A percentile compares a stretch with the other conserved stretches of the same genome.
Conservation (phyloP, 2,113 vertebrate genomes). For the Tenrec ecaudatus region DNA sequence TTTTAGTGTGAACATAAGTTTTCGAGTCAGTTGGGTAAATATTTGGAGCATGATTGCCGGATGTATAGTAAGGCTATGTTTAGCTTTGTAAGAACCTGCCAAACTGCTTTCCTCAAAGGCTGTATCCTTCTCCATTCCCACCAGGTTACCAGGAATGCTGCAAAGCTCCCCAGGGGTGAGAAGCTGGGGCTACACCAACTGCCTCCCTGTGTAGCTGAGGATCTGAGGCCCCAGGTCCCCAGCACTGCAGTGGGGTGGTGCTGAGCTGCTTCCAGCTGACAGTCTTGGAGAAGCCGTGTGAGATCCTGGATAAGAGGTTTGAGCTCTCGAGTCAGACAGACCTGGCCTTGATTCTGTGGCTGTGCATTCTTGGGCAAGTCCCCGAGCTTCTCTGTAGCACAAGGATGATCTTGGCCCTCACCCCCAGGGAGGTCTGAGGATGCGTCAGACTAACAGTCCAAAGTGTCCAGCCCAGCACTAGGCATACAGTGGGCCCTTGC, state of each 20-base stretch:
- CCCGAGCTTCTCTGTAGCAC: not conserved
- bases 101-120: not conserved
- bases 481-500: not conserved
- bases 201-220: not conserved
- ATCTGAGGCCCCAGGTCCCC: not conserved
- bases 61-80: not conserved
- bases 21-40: not conserved
- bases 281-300: not conserved
- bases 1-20: not conserved
- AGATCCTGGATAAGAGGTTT: not conserved
- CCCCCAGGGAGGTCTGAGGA: not conserved
- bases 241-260: fast-evolving
- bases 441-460: not conserved
- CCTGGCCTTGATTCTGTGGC: not conserved
- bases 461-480: too few species aligned
- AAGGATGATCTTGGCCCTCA: fast-evolving
- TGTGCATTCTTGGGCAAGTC: not conserved
- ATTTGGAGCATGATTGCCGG: not conserved
- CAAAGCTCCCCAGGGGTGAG: not conserved
- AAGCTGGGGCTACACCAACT: too few species aligned
- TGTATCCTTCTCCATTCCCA: not conserved
- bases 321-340: not conserved
- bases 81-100: slow-evolving; percentile 18
- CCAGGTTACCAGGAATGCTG: not conserved
- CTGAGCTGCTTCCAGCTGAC: not conserved